Percentiles rank a stretch among this genome's conserved stretches.
Conservation (phyloP, 2,113 vertebrate species). For the Platanista minor region DNA sequence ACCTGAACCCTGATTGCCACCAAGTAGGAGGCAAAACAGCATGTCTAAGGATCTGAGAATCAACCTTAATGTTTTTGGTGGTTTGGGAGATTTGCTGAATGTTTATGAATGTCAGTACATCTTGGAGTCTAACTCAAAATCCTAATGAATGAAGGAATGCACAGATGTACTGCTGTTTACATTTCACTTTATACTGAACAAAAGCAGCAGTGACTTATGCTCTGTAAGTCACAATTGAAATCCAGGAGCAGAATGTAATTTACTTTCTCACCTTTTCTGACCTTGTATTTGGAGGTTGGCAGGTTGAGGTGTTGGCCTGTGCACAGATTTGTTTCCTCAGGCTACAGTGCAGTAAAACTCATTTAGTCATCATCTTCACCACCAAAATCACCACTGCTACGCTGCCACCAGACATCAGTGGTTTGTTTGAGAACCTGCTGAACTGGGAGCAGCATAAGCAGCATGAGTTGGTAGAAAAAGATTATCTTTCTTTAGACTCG, state of each 20-base stretch:
- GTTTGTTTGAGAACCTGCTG: background rate
- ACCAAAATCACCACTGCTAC: background rate
- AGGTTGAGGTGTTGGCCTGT: background rate
- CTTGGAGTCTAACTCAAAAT: background rate
- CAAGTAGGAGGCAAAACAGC: background rate
- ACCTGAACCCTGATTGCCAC: background rate
- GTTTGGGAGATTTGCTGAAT: background rate
- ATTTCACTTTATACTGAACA: background rate
- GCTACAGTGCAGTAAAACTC: background rate
- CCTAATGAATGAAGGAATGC: background rate
- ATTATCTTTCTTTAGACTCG: background rate
- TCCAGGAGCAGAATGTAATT: background rate
- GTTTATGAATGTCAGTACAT: background rate
- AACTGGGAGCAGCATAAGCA: accelerated
- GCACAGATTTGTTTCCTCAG: background rate
- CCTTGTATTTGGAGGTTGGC: background rate
- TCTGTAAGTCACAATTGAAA: background rate
- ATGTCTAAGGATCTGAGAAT: background rate
- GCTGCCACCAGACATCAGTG: background rate
- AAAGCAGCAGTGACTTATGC: background rate
- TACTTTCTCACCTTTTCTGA: background rate
- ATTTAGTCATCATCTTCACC: background rate
- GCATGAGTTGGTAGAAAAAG: background rate
- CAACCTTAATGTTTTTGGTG: background rate
- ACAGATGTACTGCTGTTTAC: background rate